Conservation (phyloP, 2,888 invertebrate species). For the Tubulanus polymorphus region DNA sequence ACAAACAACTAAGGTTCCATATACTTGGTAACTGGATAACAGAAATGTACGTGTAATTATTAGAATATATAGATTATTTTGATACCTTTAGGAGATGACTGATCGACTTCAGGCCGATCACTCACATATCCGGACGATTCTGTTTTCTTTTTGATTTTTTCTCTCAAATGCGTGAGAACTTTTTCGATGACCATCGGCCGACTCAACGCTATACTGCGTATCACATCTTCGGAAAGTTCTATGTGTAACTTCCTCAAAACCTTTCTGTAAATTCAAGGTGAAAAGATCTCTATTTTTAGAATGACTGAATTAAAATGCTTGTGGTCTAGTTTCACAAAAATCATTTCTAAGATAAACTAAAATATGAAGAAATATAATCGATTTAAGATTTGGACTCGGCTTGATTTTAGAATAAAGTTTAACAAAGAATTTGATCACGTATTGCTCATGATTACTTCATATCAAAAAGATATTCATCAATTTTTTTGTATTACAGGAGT, state of each 20-base stretch:
- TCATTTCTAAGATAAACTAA: background rate
- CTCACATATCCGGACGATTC: background rate
- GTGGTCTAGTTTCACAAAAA: too few relatives aligned
- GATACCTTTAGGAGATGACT: too few relatives aligned
- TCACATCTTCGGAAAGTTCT: slow-evolving; percentile 37
- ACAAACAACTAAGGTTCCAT: too few relatives aligned
- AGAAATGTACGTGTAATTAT: too few relatives aligned
- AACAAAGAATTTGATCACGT: background rate
- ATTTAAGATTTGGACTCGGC: background rate
- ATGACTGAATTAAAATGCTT: too few relatives aligned
- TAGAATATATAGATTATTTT: too few relatives aligned
- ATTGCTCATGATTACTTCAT: background rate
- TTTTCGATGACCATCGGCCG: slow-evolving; percentile 34
- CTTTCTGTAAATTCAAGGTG: slow-evolving; percentile 34
- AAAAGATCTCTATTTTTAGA: too few relatives aligned
- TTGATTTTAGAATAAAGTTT: background rate
- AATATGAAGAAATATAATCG: background rate
- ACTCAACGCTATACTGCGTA: slow-evolving; percentile 24
- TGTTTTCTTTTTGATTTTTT: slow-evolving; percentile 28
- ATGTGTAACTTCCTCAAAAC: slow-evolving; percentile 36
- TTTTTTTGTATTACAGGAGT: background rate
- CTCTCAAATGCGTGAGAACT: slow-evolving; percentile 30
- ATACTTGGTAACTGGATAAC: too few relatives aligned
- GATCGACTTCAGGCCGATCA: background rate
- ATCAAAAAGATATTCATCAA: slow-evolving; percentile 3